A percentile compares a stretch with the other conserved stretches of the same genome.
phyloP scores from a whole-genome alignment of 1,140 invertebrate species.

The Drosophila equinoxialis region DNA sequence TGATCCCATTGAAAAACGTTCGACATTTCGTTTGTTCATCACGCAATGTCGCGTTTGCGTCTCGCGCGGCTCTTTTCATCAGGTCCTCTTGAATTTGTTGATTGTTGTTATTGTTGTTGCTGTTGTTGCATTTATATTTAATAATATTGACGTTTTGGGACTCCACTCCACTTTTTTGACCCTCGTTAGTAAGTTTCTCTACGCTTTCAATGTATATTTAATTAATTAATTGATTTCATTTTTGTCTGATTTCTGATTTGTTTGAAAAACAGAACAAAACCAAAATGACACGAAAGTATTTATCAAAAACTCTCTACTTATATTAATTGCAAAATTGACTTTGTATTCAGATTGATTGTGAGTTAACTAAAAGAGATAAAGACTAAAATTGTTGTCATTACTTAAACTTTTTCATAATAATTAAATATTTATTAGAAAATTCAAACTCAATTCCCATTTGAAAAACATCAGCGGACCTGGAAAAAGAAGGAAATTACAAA shows the following conservation, averaged over 20 bases:
- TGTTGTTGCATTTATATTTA: slow-evolving; percentile 62
- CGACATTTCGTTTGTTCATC: slow-evolving; percentile 60
- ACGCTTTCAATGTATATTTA: slow-evolving; percentile 14
- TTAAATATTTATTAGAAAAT: no score
- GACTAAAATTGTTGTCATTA: no score
- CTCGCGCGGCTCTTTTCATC: slow-evolving; percentile 66
- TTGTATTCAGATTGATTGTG: no score
- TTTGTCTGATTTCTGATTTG: slow-evolving; percentile 2
- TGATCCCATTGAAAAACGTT: slow-evolving; percentile 61
- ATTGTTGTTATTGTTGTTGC: slow-evolving; percentile 28
- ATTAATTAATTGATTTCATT: slow-evolving; percentile 11
- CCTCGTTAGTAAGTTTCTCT: slow-evolving; percentile 52
- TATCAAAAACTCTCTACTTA: not conserved
- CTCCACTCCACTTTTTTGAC: slow-evolving; percentile 39
- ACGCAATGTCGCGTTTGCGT: slow-evolving; percentile 71
- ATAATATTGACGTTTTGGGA: slow-evolving; percentile 68
- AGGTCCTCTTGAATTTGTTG: slow-evolving; percentile 16
- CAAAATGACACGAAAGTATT: slow-evolving; percentile 4
- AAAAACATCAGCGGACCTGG: no score
- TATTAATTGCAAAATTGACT: not conserved
- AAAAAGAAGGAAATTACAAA: no score
- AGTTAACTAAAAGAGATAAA: no score
- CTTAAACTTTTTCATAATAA: no score
- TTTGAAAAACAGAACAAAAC: not conserved
- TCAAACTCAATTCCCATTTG: no score